These are phyloP conservation scores for Rhabdophis nuchalis DNA, from an alignment of 2,797 vertebrate species.

Conservation along the genomic window DNA sequence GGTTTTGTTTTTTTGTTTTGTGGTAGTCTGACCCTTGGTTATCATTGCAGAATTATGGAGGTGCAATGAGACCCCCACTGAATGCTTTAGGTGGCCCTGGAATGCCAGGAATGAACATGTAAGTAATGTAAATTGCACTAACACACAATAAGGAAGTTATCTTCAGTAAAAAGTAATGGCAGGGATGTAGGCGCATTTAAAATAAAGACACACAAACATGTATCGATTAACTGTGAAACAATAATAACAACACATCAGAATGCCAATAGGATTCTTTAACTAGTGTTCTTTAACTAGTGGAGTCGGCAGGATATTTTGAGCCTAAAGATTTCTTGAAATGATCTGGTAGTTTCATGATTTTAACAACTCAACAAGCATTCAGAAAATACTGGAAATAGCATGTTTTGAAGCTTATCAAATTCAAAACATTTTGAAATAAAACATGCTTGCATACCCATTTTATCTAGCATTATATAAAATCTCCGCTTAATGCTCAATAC, in stretches of 20 bases:
- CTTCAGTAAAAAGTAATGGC: not conserved
- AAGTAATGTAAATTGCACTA: conserved; percentile 68
- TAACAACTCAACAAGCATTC: not conserved
- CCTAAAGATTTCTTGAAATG: not conserved
- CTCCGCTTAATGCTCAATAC: not conserved
- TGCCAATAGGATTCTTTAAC: not conserved
- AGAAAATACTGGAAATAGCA: not conserved
- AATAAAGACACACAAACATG: not conserved
- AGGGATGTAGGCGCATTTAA: not conserved
- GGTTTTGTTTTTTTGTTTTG: conserved; percentile 83
- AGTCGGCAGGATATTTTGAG: not conserved
- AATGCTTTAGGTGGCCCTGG: conserved; percentile 94
- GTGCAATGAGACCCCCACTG: conserved; percentile 96
- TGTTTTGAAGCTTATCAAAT: not conserved
- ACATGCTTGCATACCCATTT: not conserved
- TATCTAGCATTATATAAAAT: not conserved
- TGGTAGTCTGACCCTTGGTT: conserved; percentile 83
- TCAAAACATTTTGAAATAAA: not conserved
- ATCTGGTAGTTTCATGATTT: not conserved
- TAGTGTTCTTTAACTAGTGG: not conserved
- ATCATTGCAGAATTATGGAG: conserved; percentile 90
- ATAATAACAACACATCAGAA: not conserved
- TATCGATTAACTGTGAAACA: conserved; percentile 7
- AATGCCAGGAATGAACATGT: conserved; percentile 99
- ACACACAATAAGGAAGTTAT: conserved; percentile 7